Base-by-base conservation (phyloP, 1,140 invertebrate genomes). In the Brachionus plicatilis region DNA sequence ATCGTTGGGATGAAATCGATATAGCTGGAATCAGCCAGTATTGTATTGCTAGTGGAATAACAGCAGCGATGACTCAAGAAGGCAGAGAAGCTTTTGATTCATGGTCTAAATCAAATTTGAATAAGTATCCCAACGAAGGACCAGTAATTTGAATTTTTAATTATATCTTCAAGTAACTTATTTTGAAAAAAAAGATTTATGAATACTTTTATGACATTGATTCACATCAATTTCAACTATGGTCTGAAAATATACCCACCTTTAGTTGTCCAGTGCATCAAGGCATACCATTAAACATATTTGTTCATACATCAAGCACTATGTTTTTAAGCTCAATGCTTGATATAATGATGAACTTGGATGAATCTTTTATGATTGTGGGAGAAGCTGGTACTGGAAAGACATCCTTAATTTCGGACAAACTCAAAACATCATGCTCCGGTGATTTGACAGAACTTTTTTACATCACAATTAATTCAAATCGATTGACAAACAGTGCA, bases 301-400 rank as follows among this genome's bases (percentile, higher is more conserved):
- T 89, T 85, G 89, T 90, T 17, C 88, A 89, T 83, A 89, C 88
- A 29, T 86, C 88, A 0, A 86, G 87, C 56, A 88, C 86, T n/a
- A 87, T 89, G 87, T 88, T 88, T 56, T 75, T 85, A 24, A 86
- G 41, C 24, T 75, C 45, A 24, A 65, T 85, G 56, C 53, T 89
- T 6, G 87, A 88, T 33, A 85, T 87, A 24, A 85, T 90, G 83
- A 87, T 88, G 24, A 89, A 90, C 85, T 87, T 86, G 41, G 87
- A 88, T 5, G 87, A 87, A 50, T 87, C 88, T 17, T 88, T 89
- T 29, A 86, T 90, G 86, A 83, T 90, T 29, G 88, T 90, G 20
- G 89, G 89, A 7, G 87, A 88, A 75, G 87, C 87, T 75, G 89
- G 89, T 27, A 89, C 88, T 87, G 89, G 89, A 17, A 90, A 90